Conservation (phyloP, 2,113 vertebrate genomes). For the Struthidea cinerea region DNA sequence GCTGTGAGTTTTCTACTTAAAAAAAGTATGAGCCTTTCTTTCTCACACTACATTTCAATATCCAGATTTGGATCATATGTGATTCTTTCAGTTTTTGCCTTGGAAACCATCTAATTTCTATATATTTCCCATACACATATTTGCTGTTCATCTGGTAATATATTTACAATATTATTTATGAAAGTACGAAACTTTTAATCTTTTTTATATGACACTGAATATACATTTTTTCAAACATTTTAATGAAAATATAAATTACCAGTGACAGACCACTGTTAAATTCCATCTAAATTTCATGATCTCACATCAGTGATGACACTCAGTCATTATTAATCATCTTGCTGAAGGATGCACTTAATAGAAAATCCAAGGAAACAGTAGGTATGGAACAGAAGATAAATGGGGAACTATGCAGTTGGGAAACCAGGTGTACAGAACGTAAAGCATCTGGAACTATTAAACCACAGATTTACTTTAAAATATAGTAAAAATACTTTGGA, state of each 20-base stretch:
- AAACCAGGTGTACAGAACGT: background rate
- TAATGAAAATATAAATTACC: background rate
- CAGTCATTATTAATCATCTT: background rate
- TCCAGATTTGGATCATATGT: background rate
- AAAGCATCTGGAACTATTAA: background rate
- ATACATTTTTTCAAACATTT: background rate
- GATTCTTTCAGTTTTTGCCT: background rate
- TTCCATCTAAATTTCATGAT: background rate
- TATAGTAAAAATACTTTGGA: background rate
- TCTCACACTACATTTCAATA: background rate
- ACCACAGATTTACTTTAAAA: background rate
- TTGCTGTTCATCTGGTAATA: background rate
- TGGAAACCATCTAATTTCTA: background rate
- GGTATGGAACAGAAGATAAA: background rate
- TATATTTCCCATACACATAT: background rate
- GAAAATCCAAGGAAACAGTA: background rate
- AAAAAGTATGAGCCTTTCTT: background rate
- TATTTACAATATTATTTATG: background rate
- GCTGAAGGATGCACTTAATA: background rate
- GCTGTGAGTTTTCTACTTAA: background rate
- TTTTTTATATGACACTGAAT: background rate
- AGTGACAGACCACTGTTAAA: background rate
- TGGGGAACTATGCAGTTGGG: background rate
- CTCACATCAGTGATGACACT: background rate
- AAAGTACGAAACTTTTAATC: background rate